These are phyloP conservation scores for Palythoa grandis DNA, from an alignment of 92 coral and sea anemone genomes.

Conservation along the genomic window DNA sequence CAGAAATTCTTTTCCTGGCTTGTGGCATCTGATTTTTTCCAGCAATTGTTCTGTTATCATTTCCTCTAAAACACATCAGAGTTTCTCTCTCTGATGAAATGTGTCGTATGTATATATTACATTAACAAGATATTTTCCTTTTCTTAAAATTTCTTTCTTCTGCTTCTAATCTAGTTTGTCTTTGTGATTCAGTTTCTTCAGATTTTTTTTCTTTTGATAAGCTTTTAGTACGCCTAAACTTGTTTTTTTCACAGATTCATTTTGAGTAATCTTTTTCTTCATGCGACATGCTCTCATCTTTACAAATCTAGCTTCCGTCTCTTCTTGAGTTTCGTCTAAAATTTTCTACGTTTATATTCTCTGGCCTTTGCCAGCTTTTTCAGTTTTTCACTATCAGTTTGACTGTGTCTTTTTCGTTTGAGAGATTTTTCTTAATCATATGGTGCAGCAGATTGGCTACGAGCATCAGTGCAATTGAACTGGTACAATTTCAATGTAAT, in stretches of 20 bases:
- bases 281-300: not conserved
- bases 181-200: not conserved
- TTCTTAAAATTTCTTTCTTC: no score
- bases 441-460: not conserved
- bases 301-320: not conserved
- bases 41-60: no score
- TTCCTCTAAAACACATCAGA: no score
- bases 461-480: not conserved
- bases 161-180: not conserved
- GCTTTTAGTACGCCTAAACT: not conserved
- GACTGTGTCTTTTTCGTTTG: not conserved
- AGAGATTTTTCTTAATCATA: not conserved
- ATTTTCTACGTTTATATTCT: no score
- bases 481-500: not conserved
- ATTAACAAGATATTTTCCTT: no score
- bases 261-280: not conserved
- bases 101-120: no score
- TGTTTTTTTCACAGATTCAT: not conserved
- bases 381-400: not conserved
- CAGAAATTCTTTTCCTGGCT: not conserved
- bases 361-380: not conserved
- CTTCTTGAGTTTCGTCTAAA: no score
- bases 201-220: not conserved
- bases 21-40: no score
- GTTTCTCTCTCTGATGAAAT: not conserved